phyloP scores from a whole-genome alignment of 2,113 vertebrate genomes.

The Ageneiosus marmoratus region DNA sequence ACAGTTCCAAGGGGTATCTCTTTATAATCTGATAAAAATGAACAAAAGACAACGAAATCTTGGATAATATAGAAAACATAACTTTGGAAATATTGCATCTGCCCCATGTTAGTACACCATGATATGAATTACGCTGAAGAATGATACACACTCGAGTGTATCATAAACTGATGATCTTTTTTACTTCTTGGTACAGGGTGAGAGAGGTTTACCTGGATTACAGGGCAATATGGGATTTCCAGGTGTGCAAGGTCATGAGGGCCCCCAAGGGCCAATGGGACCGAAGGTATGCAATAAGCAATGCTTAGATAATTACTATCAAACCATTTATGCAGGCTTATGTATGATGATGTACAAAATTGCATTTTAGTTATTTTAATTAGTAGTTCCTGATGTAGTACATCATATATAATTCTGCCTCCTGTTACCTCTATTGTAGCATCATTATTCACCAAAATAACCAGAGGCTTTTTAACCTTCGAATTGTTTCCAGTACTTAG shows the following conservation, averaged over 20 bases:
- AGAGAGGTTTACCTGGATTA: constrained; percentile 87
- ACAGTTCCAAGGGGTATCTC: background rate
- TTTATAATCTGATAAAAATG: background rate
- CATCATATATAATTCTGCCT: background rate
- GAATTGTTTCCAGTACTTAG: background rate
- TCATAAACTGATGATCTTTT: background rate
- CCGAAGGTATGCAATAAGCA: constrained; percentile 75
- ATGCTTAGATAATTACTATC: background rate
- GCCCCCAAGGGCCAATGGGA: constrained; percentile 84
- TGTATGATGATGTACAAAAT: background rate
- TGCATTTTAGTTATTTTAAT: background rate
- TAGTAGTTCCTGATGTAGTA: background rate
- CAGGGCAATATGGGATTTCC: constrained; percentile 94
- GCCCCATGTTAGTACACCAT: background rate
- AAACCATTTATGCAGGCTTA: background rate
- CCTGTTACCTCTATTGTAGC: background rate
- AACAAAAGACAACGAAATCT: background rate
- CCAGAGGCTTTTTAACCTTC: background rate
- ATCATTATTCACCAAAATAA: background rate
- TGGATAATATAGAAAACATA: background rate
- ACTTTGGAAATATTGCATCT: background rate
- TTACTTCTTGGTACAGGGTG: constrained; percentile 74
- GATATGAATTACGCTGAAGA: background rate
- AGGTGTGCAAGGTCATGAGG: constrained; percentile 92
- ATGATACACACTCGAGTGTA: background rate